Evolutionary conservation across 2,797 vertebrate species (phyloP), one percentile per base, ranked within the genome.

Genomic region (Mormyrus proboscirostris): DNA sequence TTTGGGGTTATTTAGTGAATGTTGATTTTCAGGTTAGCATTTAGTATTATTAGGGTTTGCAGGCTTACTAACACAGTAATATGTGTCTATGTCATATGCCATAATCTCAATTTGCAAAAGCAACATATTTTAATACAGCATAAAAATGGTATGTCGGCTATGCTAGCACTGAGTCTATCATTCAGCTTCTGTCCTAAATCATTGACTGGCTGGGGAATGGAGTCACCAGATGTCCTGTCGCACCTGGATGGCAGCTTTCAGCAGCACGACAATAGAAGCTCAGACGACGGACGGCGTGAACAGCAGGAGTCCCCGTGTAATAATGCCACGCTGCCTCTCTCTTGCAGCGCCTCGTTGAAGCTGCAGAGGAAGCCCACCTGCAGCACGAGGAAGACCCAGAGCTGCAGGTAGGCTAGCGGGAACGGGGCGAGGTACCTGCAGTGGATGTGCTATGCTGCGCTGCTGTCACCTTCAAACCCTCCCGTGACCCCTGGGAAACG

Each of bases 381-480:
- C 98, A 99, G 91, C 98, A 99, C 0, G 97, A 98, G 88, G 98
- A 99, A 90, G 97, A 99, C 93, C 97, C 98, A 89, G 94, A 99
- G 91, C 94, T 99, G 41, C 97, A 99, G 97, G 98, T 99, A 94
- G 93, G 92, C 90, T 9, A 25, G 22, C 8, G 19, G 57, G 25
- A 25, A 83, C 1, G 19, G 25, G 16, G 9, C 19, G 1, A 16
- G 0, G 44, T n/a, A 57, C 55, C 25, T 62, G 53, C 76, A 29
- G 38, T 82, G 73, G 33, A 44, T 10, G 53, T 62, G 19, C 44
- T 8, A 6, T 10, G 19, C 4, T 12, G 83, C 1, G 8, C 2
- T 83, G 79, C 44, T 49, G 79, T 49, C 47, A 73, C 44, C 83
- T 51, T 51, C 49, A 10, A 51, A 25, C n/a, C 8, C 19, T 10